Percentiles rank a stretch among this genome's conserved stretches.
These are phyloP conservation scores for Idaea biselata DNA, from an alignment of 2,888 invertebrate genomes.

Conservation along the genomic window DNA sequence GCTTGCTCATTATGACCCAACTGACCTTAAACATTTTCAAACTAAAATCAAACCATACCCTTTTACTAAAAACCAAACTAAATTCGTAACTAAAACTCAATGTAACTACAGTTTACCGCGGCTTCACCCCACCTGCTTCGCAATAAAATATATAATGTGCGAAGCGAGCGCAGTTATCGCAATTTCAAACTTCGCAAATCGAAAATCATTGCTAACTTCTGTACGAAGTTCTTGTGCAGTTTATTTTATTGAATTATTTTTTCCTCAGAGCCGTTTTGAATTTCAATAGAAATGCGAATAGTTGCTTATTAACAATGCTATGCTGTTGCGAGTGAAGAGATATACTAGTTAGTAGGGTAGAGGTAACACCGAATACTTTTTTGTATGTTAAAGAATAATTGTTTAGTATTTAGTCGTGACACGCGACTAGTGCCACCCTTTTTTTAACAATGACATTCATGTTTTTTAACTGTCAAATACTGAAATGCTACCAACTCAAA, in stretches of 20 bases:
- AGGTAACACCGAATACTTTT: neutral
- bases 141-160: neutral
- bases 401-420: no score
- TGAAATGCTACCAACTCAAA: no score
- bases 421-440: no score
- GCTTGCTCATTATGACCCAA: neutral
- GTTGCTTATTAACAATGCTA: slow-evolving; percentile 24
- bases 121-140: neutral
- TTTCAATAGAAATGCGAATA: slow-evolving; percentile 29
- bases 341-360: neutral
- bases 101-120: neutral
- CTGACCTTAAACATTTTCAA: neutral
- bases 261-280: slow-evolving; percentile 21
- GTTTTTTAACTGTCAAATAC: no score
- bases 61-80: neutral
- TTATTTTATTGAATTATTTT: slow-evolving; percentile 7
- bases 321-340: neutral
- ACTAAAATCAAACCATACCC: neutral
- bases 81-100: neutral
- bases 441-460: no score
- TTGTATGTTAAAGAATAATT: no score
- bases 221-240: slow-evolving; percentile 7
- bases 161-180: slow-evolving; percentile 16
- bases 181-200: slow-evolving; percentile 32
- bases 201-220: slow-evolving; percentile 33